Evolutionary conservation across 2,888 invertebrate genomes (phyloP).

Genomic region (Cancer borealis): DNA sequence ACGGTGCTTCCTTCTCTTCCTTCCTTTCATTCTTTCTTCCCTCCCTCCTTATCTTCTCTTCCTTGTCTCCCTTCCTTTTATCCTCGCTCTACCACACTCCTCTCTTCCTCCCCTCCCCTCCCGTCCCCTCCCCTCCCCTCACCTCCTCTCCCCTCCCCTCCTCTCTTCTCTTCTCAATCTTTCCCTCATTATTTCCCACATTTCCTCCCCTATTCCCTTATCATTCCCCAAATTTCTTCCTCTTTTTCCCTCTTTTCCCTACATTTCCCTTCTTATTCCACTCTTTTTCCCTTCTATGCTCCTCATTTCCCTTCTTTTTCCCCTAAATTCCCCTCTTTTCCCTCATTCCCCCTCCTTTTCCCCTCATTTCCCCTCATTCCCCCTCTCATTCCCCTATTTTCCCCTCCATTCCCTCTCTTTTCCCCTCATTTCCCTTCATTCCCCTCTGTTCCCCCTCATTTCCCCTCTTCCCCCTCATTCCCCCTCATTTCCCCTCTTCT

Average conservation of each 20-base stretch:
- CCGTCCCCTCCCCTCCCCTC: neutral
- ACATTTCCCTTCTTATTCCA: neutral
- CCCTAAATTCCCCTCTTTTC: neutral
- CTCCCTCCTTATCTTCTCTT: neutral
- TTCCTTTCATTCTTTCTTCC: neutral
- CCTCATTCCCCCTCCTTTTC: neutral
- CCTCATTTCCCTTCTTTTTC: neutral
- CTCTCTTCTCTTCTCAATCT: neutral
- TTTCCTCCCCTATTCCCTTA: neutral
- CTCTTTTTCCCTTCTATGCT: neutral
- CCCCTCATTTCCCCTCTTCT: neutral
- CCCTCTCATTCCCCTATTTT: neutral
- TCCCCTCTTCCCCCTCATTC: no score
- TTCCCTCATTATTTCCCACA: neutral
- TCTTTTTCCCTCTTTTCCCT: neutral
- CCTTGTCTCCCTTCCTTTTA: neutral
- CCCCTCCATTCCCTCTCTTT: neutral
- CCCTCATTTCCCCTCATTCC: neutral
- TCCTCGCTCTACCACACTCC: neutral
- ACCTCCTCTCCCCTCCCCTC: neutral
- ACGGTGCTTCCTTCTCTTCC: neutral
- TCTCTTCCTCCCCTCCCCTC: neutral
- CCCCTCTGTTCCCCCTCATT: neutral
- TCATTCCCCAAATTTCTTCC: neutral
- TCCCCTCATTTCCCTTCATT: neutral